Percentiles rank a stretch among this genome's conserved stretches.
These are phyloP conservation scores for Aurelia sp. DNA, from an alignment of 30 jellyfish, hydroid and myxozoan species.

Conservation along the genomic window DNA sequence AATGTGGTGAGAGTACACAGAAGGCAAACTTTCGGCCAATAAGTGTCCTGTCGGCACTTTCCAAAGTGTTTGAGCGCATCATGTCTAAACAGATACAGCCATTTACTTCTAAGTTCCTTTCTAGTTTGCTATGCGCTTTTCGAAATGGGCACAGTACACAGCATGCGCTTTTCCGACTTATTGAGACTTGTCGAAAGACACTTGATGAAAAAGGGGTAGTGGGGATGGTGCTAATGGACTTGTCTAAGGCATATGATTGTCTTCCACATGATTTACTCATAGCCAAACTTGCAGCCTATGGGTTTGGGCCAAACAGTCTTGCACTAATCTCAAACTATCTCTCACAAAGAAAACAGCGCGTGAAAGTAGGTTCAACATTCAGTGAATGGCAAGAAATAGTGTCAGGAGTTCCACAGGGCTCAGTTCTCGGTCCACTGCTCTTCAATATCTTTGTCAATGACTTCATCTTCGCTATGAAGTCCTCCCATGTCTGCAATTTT, in stretches of 20 bases:
- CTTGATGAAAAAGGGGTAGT: constrained; percentile 12
- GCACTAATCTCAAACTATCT: constrained; percentile 31
- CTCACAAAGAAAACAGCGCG: constrained; percentile 56
- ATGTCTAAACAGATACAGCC: constrained; percentile 30
- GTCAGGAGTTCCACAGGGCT: constrained; percentile 67
- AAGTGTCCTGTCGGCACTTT: constrained; percentile 49
- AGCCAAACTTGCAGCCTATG: constrained; percentile 52
- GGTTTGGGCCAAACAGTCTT: constrained; percentile 17
- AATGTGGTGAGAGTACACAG: constrained; percentile 15
- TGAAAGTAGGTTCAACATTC: constrained; percentile 11
- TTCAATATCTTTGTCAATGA: constrained; percentile 57
- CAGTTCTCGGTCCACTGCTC: constrained; percentile 34
- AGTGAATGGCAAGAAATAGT: constrained; percentile 44
- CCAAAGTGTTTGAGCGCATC: constrained; percentile 28
- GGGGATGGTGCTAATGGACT: constrained; percentile 59
- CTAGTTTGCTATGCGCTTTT: constrained; percentile 8
- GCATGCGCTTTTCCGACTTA: constrained; percentile 32
- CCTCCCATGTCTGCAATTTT: constrained; percentile 38
- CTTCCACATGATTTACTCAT: constrained; percentile 6
- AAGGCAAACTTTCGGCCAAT: constrained; percentile 30
- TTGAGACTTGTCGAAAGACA: constrained; percentile 4
- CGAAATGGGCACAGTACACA: constrained; percentile 30
- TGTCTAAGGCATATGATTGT: constrained; percentile 33
- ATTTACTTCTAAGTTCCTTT: constrained; percentile 18
- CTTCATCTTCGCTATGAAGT: constrained; percentile 22